These are phyloP conservation scores for Melinaea marsaeus DNA, from an alignment of 2,888 invertebrate species.

Conservation along the genomic window DNA sequence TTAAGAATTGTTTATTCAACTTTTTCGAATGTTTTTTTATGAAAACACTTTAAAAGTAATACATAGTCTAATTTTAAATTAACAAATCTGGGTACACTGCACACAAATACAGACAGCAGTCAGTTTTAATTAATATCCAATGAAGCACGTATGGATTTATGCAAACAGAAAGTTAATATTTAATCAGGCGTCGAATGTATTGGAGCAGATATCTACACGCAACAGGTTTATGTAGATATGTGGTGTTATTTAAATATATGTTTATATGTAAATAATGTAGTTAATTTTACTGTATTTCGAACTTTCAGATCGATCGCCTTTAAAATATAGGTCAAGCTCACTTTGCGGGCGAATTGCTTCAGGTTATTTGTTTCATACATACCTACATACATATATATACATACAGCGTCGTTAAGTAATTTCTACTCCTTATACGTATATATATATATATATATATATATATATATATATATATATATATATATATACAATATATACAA, in stretches of 20 bases:
- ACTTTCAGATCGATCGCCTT: slow-evolving; percentile 46
- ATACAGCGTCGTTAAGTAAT: slow-evolving; percentile 7
- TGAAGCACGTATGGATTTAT: neutral
- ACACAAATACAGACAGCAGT: too few relatives aligned
- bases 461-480: too few relatives aligned
- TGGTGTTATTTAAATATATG: neutral
- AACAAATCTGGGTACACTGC: too few relatives aligned
- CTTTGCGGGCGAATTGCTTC: slow-evolving; percentile 38
- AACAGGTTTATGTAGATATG: neutral
- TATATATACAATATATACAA: too few relatives aligned
- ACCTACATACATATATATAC: slow-evolving; percentile 13
- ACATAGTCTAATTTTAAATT: too few relatives aligned
- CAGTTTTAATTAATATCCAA: too few relatives aligned
- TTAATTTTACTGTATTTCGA: slow-evolving; percentile 28
- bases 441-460: too few relatives aligned
- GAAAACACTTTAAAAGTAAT: too few relatives aligned
- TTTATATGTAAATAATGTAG: slow-evolving; percentile 22
- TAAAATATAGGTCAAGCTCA: slow-evolving; percentile 62
- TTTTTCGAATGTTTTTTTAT: too few relatives aligned
- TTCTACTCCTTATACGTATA: slow-evolving; percentile 12
- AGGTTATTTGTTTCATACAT: slow-evolving; percentile 9
- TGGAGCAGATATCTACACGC: neutral
- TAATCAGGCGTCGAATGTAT: neutral
- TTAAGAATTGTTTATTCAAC: too few relatives aligned
- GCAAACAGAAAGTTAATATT: neutral